Evolutionary conservation across 92 coral and sea anemone species (phyloP).

Genomic region (Actinostola sp.): DNA sequence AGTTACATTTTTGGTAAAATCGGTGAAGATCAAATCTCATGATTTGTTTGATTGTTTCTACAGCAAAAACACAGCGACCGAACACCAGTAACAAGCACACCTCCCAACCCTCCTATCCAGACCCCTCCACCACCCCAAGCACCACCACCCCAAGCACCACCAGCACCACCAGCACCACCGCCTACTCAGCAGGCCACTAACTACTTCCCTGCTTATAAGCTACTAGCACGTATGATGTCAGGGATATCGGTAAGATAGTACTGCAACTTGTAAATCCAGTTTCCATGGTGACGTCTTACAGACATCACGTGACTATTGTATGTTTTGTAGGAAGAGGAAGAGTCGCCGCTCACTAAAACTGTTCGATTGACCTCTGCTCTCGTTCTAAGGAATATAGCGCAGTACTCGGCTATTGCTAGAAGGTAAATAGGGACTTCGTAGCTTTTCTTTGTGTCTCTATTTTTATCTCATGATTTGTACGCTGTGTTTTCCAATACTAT

Average conservation of each 20-base stretch:
- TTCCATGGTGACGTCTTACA: background rate
- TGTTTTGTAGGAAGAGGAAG: constrained; percentile 80
- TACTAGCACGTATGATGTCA: constrained; percentile 83
- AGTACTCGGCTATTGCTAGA: constrained; percentile 93
- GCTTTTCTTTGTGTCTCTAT: background rate
- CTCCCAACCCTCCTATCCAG: constrained; percentile 60
- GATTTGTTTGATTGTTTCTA: background rate
- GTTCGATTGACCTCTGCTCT: constrained; percentile 93
- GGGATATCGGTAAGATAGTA: constrained; percentile 69
- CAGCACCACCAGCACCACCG: constrained; percentile 39
- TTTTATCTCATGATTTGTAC: background rate
- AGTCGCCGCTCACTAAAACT: constrained; percentile 95
- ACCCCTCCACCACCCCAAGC: constrained; percentile 51
- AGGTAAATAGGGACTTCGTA: constrained; percentile 48
- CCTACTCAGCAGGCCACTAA: constrained; percentile 25
- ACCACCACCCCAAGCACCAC: constrained; percentile 42
- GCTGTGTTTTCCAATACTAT: background rate
- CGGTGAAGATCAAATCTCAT: background rate
- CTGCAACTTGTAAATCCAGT: background rate
- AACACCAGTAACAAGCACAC: constrained; percentile 44
- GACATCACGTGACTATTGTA: too few species aligned
- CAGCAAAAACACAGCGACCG: constrained; percentile 97
- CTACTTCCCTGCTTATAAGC: constrained; percentile 74
- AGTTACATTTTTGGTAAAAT: too few species aligned
- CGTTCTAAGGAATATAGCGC: constrained; percentile 91